Base-by-base conservation (phyloP, 2,888 invertebrate genomes). In the Melanostoma mellinum region DNA sequence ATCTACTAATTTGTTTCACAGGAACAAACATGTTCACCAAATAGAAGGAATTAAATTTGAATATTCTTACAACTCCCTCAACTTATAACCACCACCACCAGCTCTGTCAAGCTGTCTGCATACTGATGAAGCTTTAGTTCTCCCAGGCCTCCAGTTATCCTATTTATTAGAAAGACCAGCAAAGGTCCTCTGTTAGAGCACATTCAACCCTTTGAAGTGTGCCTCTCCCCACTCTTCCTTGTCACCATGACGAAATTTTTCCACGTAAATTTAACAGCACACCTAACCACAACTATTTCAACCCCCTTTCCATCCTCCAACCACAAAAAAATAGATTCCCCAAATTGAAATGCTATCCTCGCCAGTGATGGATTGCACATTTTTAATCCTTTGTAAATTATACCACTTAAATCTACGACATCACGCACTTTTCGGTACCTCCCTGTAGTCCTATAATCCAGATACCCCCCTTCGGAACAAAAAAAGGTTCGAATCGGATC, bases 321-420 rank as follows among this genome's bases (percentile, higher is more conserved):
- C 48, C n/a, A 1, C 50, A 52, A 35, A 67, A 44, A 61, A 32
- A 20, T 36, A 67, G 33, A 33, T 35, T 48, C 40, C 6, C 50
- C 73, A 75, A 84, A 84, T 84, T 84, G 84, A 84, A 84, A 84
- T 84, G 84, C 84, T 84, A 75, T 84, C 79, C 79, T 61, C 79
- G 79, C 79, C 84, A 56, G 84, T 84, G 84, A 84, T 84, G 79
- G 84, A 84, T 84, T 79, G 84, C 84, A 84, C 79, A 84, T 84
- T 84, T 84, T 84, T 87, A 87, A 87, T 86, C 87, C 86, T 88
- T 87, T 87, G 88, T 87, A 87, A 88, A 88, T 88, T 87, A 87
- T 82, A 86, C 87, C 86, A 88, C 87, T 88, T 88, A 87, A 87
- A 87, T 81, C 76, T 82, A 85, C 86, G 87, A 87, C 87, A 85